Percentiles rank a stretch among this genome's conserved stretches.
phyloP scores from a whole-genome alignment of 2,888 invertebrate genomes.

The Fragum whitleyi region DNA sequence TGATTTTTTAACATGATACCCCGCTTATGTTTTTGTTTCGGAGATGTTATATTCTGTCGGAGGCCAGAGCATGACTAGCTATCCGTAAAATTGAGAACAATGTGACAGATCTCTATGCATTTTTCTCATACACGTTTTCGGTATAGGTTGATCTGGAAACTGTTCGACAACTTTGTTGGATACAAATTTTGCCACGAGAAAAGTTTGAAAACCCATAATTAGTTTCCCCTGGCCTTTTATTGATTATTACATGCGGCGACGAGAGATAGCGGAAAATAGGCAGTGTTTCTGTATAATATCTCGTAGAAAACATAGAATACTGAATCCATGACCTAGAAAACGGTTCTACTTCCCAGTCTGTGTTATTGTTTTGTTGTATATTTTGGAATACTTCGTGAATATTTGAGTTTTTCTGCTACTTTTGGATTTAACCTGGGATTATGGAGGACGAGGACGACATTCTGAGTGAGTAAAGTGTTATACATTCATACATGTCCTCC shows the following conservation, averaged over 20 bases:
- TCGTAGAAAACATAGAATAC: neutral
- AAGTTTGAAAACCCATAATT: neutral
- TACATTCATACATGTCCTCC: neutral
- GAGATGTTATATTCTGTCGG: too few species aligned
- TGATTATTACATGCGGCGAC: slow-evolving; percentile 18
- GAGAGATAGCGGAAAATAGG: slow-evolving; percentile 15
- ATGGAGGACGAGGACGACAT: slow-evolving; percentile 23
- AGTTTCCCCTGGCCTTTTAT: slow-evolving; percentile 10
- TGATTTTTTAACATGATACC: too few species aligned
- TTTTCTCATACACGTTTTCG: too few species aligned
- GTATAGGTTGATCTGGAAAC: too few species aligned
- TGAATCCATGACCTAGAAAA: neutral
- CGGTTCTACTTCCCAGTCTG: slow-evolving; percentile 10
- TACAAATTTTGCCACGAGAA: too few species aligned
- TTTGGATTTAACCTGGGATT: neutral
- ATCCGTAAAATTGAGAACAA: too few species aligned
- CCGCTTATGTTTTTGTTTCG: too few species aligned
- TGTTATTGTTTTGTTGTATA: neutral
- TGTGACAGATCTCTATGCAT: too few species aligned
- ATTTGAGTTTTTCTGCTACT: neutral
- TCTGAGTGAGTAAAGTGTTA: slow-evolving; percentile 11
- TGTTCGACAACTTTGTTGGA: too few species aligned
- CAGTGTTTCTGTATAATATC: slow-evolving; percentile 6
- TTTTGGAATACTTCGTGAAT: neutral
- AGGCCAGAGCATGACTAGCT: too few species aligned